Conservation (phyloP, 2,797 vertebrate species). For the Rhinatrema bivittatum region DNA sequence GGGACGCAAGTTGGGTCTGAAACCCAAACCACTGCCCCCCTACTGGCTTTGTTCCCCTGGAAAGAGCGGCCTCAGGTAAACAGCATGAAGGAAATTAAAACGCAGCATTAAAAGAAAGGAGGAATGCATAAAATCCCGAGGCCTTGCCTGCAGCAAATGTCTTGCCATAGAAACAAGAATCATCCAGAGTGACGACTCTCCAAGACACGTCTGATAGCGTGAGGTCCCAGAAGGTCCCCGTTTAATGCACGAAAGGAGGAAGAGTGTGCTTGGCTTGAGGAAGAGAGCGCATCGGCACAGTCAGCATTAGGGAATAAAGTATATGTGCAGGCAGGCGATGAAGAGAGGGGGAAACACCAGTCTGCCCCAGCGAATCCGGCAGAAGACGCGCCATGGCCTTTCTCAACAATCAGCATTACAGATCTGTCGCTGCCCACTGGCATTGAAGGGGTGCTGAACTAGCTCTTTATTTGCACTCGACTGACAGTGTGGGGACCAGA, state of each 20-base stretch:
- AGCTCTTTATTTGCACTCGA: no score
- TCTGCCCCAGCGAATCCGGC: no score
- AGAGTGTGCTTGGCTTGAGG: not conserved
- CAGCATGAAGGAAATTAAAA: not conserved
- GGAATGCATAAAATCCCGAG: not conserved
- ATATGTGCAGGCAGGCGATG: no score
- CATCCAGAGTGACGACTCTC: not conserved
- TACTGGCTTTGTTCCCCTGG: no score
- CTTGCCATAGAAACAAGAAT: constrained; percentile 12
- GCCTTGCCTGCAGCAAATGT: constrained; percentile 7
- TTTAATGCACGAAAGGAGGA: not conserved
- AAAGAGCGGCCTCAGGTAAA: constrained; percentile 1
- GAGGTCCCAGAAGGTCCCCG: not conserved
- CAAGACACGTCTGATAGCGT: not conserved
- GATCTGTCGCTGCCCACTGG: no score
- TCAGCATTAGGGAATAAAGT: not conserved
- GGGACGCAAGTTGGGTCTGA: not conserved
- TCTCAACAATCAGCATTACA: no score
- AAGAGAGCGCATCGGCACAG: no score
- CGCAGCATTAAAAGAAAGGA: not conserved
- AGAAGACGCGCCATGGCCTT: no score
- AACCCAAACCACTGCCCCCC: not conserved
- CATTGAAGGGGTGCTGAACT: no score
- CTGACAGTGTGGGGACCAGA: no score
- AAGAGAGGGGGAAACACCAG: no score